These are phyloP conservation scores for Drosophila siamana DNA, from an alignment of 2,888 invertebrate species.

Conservation along the genomic window DNA sequence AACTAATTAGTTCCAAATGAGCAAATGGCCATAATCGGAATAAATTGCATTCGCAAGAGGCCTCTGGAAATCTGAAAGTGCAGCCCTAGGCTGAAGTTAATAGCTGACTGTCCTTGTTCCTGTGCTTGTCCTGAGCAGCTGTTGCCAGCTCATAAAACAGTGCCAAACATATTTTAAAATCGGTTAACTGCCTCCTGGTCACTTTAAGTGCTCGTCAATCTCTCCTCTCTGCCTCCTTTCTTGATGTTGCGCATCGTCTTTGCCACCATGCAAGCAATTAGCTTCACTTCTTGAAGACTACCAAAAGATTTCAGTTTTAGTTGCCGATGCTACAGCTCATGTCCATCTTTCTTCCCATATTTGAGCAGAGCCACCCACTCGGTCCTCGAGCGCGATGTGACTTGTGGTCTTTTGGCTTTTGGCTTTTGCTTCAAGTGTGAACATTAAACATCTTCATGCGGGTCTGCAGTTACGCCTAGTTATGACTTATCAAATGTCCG, in stretches of 20 bases:
- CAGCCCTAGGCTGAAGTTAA: constrained; percentile 47
- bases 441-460: constrained; percentile 72
- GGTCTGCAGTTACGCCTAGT: constrained; percentile 78
- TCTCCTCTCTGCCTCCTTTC: constrained; percentile 3
- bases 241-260: constrained; percentile 27
- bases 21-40: constrained; percentile 82
- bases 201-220: constrained; percentile 59
- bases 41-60: constrained; percentile 70
- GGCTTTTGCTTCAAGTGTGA: constrained; percentile 16
- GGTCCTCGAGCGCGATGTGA: constrained; percentile 11
- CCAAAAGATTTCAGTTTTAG: constrained; percentile 6
- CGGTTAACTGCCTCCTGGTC: constrained; percentile 73
- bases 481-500: constrained; percentile 83
- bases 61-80: constrained; percentile 43
- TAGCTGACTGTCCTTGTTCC: constrained; percentile 40
- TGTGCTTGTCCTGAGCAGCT: constrained; percentile 40
- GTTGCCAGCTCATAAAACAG: constrained; percentile 60
- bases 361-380: constrained; percentile 31
- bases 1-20: constrained; percentile 83
- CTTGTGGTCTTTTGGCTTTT: background rate
- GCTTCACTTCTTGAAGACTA: constrained; percentile 52
- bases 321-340: background rate
- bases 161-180: constrained; percentile 75
- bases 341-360: background rate
- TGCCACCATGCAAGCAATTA: constrained; percentile 48